phyloP scores from a whole-genome alignment of 2,888 invertebrate species.

The Calameuta filiformis region DNA sequence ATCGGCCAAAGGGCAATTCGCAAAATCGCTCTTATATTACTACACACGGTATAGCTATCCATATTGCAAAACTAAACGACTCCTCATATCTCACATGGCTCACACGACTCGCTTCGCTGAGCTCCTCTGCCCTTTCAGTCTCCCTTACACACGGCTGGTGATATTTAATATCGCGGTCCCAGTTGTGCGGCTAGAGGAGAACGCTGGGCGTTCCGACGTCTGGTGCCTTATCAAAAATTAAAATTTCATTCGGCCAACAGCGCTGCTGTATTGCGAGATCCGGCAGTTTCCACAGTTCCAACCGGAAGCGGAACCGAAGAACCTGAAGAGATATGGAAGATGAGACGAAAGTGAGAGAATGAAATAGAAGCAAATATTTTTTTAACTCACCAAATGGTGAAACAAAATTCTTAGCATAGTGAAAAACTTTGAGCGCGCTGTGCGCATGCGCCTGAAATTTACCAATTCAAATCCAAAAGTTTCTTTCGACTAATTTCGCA shows the following conservation, averaged over 20 bases:
- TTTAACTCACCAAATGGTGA: background rate
- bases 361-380: background rate
- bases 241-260: constrained; percentile 59
- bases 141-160: constrained; percentile 4
- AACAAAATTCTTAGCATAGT: background rate
- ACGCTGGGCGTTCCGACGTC: constrained; percentile 35
- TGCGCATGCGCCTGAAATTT: background rate
- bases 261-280: constrained; percentile 22
- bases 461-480: background rate
- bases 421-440: background rate
- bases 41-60: background rate
- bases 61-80: background rate
- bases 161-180: constrained; percentile 32
- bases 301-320: background rate
- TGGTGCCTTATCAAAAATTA: constrained; percentile 60
- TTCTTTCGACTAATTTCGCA: background rate
- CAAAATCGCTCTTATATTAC: background rate
- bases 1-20: background rate
- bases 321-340: background rate
- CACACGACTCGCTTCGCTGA: background rate
- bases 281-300: background rate
- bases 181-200: constrained; percentile 22
- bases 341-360: background rate
- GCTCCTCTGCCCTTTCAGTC: constrained; percentile 3
- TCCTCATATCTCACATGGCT: background rate